These are phyloP conservation scores for Idaea dimidiata DNA, from an alignment of 2,888 invertebrate species.

Conservation along the genomic window DNA sequence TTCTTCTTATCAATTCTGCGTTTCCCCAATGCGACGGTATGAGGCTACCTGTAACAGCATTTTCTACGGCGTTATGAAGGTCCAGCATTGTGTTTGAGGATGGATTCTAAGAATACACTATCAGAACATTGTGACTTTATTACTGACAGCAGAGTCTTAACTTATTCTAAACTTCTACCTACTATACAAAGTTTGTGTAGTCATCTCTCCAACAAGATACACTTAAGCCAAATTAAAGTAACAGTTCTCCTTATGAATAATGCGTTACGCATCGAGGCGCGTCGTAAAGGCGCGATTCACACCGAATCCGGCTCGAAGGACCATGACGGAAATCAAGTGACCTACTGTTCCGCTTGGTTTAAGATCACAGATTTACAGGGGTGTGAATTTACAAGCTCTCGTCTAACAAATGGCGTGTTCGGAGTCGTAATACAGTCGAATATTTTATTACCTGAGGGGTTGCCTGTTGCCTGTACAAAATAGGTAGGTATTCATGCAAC, in stretches of 20 bases:
- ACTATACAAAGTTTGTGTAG: not conserved
- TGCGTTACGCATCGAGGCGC: constrained; percentile 28
- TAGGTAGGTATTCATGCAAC: not conserved
- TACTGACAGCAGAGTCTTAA: not conserved
- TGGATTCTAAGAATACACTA: too few relatives aligned
- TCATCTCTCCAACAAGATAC: not conserved
- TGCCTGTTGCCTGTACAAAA: constrained; percentile 13
- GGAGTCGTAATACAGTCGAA: constrained; percentile 20
- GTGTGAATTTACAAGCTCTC: constrained; percentile 28
- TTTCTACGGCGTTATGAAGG: too few relatives aligned
- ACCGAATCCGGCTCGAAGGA: constrained; percentile 36
- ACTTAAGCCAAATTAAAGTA: constrained; percentile 12
- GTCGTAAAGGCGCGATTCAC: constrained; percentile 22
- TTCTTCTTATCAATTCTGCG: too few relatives aligned
- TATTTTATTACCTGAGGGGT: constrained; percentile 25
- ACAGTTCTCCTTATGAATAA: constrained; percentile 18
- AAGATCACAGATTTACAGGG: constrained; percentile 31
- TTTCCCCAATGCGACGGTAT: too few relatives aligned
- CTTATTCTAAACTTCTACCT: not conserved
- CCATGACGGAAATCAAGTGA: constrained; percentile 43
- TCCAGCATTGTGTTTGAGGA: too few relatives aligned
- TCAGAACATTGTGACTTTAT: too few relatives aligned
- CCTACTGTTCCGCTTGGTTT: constrained; percentile 46
- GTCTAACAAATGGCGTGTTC: constrained; percentile 27
- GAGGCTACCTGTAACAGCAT: too few relatives aligned